A percentile compares a stretch with the other conserved stretches of the same genome.
Conservation (phyloP, 2,797 vertebrate species). For the Rousettus madagascariensis region DNA sequence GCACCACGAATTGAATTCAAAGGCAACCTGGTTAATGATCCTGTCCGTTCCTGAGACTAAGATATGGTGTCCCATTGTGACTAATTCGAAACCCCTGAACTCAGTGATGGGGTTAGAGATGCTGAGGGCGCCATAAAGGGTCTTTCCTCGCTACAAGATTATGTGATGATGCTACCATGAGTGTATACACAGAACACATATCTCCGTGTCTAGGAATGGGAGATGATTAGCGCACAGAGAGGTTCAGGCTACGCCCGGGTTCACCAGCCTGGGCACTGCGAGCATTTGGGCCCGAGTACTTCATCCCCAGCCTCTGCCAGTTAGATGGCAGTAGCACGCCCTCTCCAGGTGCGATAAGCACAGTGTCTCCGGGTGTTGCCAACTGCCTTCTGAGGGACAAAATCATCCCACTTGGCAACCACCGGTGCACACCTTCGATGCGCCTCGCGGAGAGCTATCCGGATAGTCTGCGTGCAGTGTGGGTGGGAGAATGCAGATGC, state of each 20-base stretch:
- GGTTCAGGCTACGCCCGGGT: neutral
- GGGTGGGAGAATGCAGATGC: neutral
- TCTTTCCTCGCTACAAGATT: no score
- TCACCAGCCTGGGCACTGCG: accelerated
- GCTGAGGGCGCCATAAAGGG: neutral
- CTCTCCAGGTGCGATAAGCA: neutral
- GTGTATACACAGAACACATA: accelerated
- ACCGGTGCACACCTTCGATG: accelerated
- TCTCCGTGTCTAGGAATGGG: neutral
- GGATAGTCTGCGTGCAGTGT: neutral
- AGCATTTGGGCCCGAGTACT: no score
- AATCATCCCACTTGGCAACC: neutral
- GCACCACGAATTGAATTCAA: neutral
- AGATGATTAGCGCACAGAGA: accelerated
- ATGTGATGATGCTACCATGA: accelerated
- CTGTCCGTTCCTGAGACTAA: accelerated
- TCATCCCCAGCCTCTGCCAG: no score
- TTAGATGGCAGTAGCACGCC: accelerated
- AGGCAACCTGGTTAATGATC: neutral
- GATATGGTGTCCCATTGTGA: neutral
- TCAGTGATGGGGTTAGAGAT: neutral
- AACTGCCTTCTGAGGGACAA: neutral
- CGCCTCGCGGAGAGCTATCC: neutral
- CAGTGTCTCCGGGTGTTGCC: neutral
- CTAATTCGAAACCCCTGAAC: neutral